These are phyloP conservation scores for Minunthozetes semirufus DNA, from an alignment of 2,888 invertebrate species.

Conservation along the genomic window DNA sequence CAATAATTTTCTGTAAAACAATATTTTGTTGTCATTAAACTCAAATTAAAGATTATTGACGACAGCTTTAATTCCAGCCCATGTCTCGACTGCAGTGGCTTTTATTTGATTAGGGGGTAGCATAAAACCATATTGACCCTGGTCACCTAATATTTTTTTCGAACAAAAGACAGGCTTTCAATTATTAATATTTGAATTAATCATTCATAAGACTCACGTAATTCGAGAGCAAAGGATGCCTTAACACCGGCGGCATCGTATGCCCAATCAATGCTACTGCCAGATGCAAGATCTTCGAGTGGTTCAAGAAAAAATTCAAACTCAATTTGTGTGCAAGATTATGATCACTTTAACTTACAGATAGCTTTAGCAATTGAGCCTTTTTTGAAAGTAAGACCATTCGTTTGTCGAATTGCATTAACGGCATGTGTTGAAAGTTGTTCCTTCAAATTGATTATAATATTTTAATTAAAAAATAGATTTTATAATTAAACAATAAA, in stretches of 20 bases:
- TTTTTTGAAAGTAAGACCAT: constrained; percentile 11
- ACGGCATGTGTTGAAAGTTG: constrained; percentile 14
- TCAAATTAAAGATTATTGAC: not conserved
- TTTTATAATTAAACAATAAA: too few species aligned
- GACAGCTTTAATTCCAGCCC: constrained; percentile 24
- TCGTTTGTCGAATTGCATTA: not conserved
- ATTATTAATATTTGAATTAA: too few species aligned
- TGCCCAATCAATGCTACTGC: constrained; percentile 20
- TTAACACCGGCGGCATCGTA: not conserved
- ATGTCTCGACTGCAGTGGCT: not conserved
- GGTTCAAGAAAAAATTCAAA: not conserved
- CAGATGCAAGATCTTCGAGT: not conserved
- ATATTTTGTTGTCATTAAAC: not conserved
- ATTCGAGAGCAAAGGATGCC: not conserved
- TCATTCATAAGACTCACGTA: not conserved
- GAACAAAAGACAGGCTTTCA: not conserved
- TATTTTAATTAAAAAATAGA: not conserved
- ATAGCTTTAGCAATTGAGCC: constrained; percentile 31
- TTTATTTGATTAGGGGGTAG: constrained; percentile 2
- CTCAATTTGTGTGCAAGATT: not conserved
- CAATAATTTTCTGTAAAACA: not conserved
- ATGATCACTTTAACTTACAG: constrained; percentile 1
- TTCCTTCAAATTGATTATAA: not conserved
- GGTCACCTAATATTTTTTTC: not conserved
- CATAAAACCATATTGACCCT: constrained; percentile 14